Conservation (phyloP, 2,797 vertebrate genomes). For the Sylvilagus floridanus region DNA sequence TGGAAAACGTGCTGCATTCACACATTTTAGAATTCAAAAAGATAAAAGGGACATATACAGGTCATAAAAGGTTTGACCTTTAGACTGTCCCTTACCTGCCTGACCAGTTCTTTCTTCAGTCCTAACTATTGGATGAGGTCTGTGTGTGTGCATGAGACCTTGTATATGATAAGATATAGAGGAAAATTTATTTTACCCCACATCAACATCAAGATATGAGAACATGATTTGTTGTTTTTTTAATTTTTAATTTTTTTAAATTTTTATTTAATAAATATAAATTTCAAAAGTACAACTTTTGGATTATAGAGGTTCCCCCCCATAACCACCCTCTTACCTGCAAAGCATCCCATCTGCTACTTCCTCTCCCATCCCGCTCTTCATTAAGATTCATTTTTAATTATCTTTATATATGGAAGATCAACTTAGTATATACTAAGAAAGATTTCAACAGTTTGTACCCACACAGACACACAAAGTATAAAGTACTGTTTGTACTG, state of each 20-base stretch:
- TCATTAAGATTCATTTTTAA: too few relatives aligned
- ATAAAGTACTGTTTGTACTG: too few relatives aligned
- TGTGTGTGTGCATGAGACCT: background rate
- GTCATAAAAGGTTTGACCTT: background rate
- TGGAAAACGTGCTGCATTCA: background rate
- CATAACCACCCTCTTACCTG: too few relatives aligned
- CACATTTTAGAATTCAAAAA: background rate
- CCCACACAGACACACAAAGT: too few relatives aligned
- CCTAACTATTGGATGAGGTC: background rate
- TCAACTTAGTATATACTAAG: too few relatives aligned
- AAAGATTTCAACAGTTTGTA: too few relatives aligned
- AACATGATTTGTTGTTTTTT: background rate
- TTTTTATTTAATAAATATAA: too few relatives aligned
- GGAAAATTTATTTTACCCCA: background rate
- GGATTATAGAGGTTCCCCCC: too few relatives aligned
- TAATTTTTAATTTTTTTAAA: background rate
- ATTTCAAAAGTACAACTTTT: too few relatives aligned
- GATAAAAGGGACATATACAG: background rate
- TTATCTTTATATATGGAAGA: too few relatives aligned
- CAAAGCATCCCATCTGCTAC: too few relatives aligned
- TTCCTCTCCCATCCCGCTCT: too few relatives aligned
- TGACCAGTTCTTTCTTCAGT: background rate
- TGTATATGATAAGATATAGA: background rate
- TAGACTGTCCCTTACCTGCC: rapidly evolving
- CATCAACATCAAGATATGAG: background rate